Base-by-base conservation (phyloP, 1,140 invertebrate genomes). In the Pseudomyrmex concolor region DNA sequence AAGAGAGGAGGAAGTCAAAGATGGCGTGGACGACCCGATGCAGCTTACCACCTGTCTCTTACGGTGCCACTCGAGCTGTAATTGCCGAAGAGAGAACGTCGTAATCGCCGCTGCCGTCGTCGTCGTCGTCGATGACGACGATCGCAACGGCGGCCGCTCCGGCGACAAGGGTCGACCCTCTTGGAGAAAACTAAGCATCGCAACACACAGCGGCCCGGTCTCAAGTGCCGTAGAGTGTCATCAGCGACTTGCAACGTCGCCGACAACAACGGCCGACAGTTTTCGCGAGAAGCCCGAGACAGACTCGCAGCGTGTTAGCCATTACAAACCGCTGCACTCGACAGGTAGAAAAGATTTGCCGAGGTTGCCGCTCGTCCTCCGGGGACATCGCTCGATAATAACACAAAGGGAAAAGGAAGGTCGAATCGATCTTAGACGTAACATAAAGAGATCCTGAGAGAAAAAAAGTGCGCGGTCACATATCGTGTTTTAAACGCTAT, bases 41-140 rank as follows among this genome's bases (percentile, higher is more conserved):
- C 70, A 80, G 84, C 83, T 89, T 90, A 85, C 90, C 90, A 91
- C 86, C 90, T 91, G 91, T 91, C 90, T 85, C 88, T 85, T 82
- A 64, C 81, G 84, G 73, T 86, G 84, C 82, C 86, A 89, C 88
- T 89, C 84, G 84, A 88, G 85, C 88, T 84, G 88, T 92, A 91
- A 92, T 92, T 91, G 86, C 89, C 87, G 89, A 90, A 89, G 90
- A 87, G 88, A 81, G 84, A 59, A 84, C 73, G 66, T 84, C 86
- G 84, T 85, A 84, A 80, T 89, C 76, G 71, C 55, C 76, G 85
- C 71, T 74, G 80, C 86, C 84, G 70, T 85, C 88, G 83, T 83
- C 85, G 86, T 76, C 77, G 86, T 50, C 54, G 51, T 87, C 82
- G 88, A 63, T 64, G 74, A 19, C 83, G 59, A 12, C 67, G 62